Conservation (phyloP, 1,140 invertebrate species). For the Euura saliciscinereae region DNA sequence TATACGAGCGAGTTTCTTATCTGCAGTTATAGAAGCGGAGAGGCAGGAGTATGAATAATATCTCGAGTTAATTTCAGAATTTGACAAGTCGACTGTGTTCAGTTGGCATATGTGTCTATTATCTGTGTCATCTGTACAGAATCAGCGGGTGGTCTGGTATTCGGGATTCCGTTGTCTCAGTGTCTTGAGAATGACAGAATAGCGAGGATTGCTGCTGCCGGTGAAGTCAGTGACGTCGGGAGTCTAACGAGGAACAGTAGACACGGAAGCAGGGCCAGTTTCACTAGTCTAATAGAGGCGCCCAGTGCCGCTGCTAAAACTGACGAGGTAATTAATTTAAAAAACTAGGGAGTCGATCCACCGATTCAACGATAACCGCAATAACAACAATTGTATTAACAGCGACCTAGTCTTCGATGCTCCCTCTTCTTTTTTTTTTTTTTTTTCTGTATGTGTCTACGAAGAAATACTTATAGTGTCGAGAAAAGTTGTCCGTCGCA, state of each 20-base stretch:
- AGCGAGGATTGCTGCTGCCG: conserved; percentile 50
- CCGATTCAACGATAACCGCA: no score
- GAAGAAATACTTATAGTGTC: no score
- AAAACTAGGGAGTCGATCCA: no score
- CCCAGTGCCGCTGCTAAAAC: conserved; percentile 54
- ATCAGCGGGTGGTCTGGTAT: conserved; percentile 69
- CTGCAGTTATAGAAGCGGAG: no score
- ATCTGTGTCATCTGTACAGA: conserved; percentile 42
- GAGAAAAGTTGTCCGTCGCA: no score
- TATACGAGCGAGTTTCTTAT: no score
- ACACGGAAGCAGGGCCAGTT: conserved; percentile 72
- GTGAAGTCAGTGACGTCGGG: conserved; percentile 48
- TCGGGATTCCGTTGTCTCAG: conserved; percentile 80
- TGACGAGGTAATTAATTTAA: conserved; percentile 63
- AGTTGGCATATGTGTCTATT: not conserved
- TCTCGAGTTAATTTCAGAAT: no score
- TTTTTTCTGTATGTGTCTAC: no score
- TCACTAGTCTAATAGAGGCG: conserved; percentile 70
- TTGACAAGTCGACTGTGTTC: not conserved
- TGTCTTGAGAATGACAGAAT: conserved; percentile 80
- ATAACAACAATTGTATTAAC: no score
- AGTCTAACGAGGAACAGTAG: conserved; percentile 48
- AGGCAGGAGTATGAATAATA: no score
- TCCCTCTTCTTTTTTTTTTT: no score
- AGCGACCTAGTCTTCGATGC: no score